Base-by-base conservation (phyloP, 2,888 invertebrate genomes). In the Junonia oenone region DNA sequence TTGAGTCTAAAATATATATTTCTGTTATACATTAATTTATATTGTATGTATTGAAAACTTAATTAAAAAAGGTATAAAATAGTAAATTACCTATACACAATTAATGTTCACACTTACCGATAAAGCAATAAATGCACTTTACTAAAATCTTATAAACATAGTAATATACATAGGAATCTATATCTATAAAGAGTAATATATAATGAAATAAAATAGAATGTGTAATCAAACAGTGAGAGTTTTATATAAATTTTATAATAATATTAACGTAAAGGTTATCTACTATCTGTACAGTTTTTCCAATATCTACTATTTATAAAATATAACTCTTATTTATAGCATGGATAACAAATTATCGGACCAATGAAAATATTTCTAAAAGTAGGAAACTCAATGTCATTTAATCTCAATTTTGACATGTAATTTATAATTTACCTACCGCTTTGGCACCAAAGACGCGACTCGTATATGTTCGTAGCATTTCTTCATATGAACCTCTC, bases 331-430 rank as follows among this genome's bases (percentile, higher is more conserved):
- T n/a, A 26, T 26, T 26, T 43, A 26, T 43, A 17, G 26, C 43
- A 43, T 1, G 22, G 37, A 15, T 33, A 45, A 45, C 51, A 51
- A 51, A 35, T 5, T 45, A 52, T 52, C 29, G 52, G 52, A 52
- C 52, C 45, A 52, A 46, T 37, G n/a, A n/a, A 26, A 26, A 26
- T 26, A 43, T 43, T 26, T n/a, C n/a, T 43, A 13, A 43, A 40
- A 43, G 11, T 40, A 19, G 38, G 15, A 19, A 19, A 19, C 6
- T 43, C 13, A 17, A 13, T 43, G 22, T 19, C 6, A 40, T 17
- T 38, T 8, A 6, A 19, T 22, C 13, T 17, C 6, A 26, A 22
- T 5, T 43, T 43, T 43, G 19, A 40, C 13, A 43, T 11, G 43
- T 43, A 26, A 43, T 15, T 11, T 43, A 43, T 13, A 26, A 26